These are phyloP conservation scores for Cnemophilus loriae DNA, from an alignment of 2,113 vertebrate genomes.

Conservation along the genomic window DNA sequence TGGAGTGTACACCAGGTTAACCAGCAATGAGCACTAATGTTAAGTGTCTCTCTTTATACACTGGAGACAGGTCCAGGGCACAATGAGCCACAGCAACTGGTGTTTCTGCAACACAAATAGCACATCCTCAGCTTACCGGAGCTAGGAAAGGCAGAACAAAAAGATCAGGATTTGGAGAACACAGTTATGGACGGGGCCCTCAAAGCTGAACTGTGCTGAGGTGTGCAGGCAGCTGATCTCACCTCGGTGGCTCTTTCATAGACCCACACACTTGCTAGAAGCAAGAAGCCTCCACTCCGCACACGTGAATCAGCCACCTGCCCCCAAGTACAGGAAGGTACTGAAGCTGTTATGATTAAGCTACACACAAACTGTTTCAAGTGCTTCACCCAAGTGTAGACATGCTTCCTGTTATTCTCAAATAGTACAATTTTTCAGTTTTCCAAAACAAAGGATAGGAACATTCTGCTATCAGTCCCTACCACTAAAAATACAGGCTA, in stretches of 20 bases:
- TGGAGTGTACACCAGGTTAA: background rate
- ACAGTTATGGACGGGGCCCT: background rate
- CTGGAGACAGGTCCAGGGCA: background rate
- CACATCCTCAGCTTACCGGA: background rate
- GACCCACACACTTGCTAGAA: background rate
- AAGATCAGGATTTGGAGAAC: background rate
- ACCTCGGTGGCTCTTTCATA: background rate
- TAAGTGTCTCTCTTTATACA: background rate
- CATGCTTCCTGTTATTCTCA: constrained; percentile 50
- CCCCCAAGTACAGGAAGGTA: background rate
- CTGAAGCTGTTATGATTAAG: background rate
- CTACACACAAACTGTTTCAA: background rate
- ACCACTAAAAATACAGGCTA: background rate
- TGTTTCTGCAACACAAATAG: background rate
- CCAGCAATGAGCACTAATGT: background rate
- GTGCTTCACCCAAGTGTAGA: background rate
- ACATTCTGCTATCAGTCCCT: background rate
- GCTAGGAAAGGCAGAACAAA: background rate
- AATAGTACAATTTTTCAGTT: background rate
- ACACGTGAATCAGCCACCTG: background rate
- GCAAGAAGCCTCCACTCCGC: background rate
- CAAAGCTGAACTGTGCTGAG: background rate
- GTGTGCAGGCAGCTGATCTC: background rate
- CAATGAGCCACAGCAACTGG: background rate
- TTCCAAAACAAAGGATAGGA: constrained; percentile 30